phyloP scores from a whole-genome alignment of 2,888 invertebrate genomes.

The Parnassius mnemosyne region DNA sequence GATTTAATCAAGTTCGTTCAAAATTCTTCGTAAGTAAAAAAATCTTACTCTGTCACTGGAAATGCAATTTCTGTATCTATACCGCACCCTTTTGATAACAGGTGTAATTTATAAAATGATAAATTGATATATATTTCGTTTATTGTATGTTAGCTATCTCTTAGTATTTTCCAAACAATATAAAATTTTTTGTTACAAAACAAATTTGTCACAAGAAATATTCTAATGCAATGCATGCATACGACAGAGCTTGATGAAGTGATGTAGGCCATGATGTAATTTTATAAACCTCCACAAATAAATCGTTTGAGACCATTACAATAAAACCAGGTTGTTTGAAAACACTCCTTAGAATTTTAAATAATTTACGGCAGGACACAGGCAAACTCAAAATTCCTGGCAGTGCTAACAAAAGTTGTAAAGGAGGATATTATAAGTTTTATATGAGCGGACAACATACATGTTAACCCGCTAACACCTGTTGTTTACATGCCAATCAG shows the following conservation, averaged over 20 bases:
- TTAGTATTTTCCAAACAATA: not conserved
- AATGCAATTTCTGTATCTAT: constrained; percentile 2
- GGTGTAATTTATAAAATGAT: constrained; percentile 20
- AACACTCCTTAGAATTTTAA: too few relatives aligned
- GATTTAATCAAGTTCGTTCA: not conserved
- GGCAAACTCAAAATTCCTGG: too few relatives aligned
- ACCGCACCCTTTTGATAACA: constrained; percentile 27
- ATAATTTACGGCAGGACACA: too few relatives aligned
- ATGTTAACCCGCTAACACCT: constrained; percentile 31
- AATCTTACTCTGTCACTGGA: not conserved
- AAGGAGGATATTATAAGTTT: too few relatives aligned
- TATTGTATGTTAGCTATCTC: constrained; percentile 1
- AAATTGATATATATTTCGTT: constrained; percentile 2
- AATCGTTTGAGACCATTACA: too few relatives aligned
- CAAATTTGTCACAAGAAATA: too few relatives aligned
- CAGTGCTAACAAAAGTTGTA: too few relatives aligned
- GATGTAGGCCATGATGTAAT: not conserved
- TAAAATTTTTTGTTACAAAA: too few relatives aligned
- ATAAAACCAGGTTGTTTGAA: too few relatives aligned
- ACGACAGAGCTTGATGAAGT: not conserved
- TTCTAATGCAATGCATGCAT: not conserved
- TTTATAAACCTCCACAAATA: not conserved
- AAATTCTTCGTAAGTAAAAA: not conserved
- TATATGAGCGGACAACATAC: not conserved
- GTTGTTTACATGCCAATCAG: constrained; percentile 21